Conservation (phyloP, 2,113 vertebrate genomes). For the Stegostoma tigrinum region DNA sequence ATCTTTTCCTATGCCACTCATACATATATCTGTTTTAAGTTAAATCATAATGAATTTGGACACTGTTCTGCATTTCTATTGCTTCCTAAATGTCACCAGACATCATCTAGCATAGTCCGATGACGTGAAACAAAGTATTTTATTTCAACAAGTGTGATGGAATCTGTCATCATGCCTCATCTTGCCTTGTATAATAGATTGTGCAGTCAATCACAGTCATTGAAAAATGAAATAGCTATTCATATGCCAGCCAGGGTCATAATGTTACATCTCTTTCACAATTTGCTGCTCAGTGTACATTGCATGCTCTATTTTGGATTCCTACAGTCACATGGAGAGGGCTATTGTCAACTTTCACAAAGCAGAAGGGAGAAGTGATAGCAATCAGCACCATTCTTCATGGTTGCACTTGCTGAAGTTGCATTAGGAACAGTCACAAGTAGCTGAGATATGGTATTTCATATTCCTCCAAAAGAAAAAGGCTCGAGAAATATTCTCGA, state of each 20-base stretch:
- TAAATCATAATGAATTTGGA: constrained; percentile 16
- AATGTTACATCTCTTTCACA: constrained; percentile 1
- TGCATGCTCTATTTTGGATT: constrained; percentile 27
- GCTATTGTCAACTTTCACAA: constrained; percentile 28
- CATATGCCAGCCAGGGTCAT: constrained; percentile 23
- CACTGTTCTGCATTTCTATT: neutral
- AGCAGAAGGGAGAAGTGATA: constrained; percentile 14
- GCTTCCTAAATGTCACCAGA: neutral
- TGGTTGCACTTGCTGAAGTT: neutral
- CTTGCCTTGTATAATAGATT: constrained; percentile 10
- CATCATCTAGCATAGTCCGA: neutral
- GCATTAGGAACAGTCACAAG: neutral
- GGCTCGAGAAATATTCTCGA: neutral
- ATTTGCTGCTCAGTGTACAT: neutral
- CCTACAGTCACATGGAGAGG: neutral
- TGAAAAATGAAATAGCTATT: constrained; percentile 19
- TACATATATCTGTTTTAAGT: neutral
- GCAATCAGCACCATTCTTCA: constrained; percentile 18
- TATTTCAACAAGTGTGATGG: neutral
- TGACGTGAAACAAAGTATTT: neutral
- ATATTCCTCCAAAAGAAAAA: neutral
- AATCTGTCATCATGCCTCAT: neutral
- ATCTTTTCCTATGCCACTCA: neutral
- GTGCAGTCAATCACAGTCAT: constrained; percentile 11
- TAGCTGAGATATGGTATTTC: neutral